Evolutionary conservation across 2,888 invertebrate genomes (phyloP), one percentile per base, ranked within the genome.

Genomic region (Hymenopus coronatus): DNA sequence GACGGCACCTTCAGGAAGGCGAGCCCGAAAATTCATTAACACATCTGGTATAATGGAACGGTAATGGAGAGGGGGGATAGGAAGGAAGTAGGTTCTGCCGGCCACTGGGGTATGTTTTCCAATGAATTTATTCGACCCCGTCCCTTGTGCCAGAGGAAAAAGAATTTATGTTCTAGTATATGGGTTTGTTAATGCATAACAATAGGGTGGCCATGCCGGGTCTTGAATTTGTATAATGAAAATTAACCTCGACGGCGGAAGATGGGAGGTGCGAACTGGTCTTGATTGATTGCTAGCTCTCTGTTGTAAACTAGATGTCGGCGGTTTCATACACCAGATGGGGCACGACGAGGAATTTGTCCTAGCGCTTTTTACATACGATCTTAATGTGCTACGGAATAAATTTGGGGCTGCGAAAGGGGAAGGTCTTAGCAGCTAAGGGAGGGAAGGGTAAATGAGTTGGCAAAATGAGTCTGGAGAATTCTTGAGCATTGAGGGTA

Each of bases 21-120:
- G 54, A 70, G 54, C 20, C 54, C 54, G 54, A 81, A 54, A 86
- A 86, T 86, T 86, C 86, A 86, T 86, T 86, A 86, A 86, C 86
- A 86, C 86, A 30, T 28, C 81, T 30, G 81, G 86, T 70, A 70
- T 86, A 86, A 86, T 86, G 86, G 86, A 86, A 86, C 46, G 30
- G 86, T 86, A 86, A 81, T 86, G 46, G 20, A 12, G 30, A 3
- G 6, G 12, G 54, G 6, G 54, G 54, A 33, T 33, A 33, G 54
- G 54, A 54, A 54, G 54, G 54, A 54, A 54, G 54, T 54, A 6
- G 54, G 54, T 20, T 20, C 20, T 70, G 54, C 54, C 54, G 54
- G 54, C 54, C 54, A 70, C 54, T 70, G 20, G 54, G 54, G 25
- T 70, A 70, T 70, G 54, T 70, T 70, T 70, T 70, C 54, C 54